phyloP scores from a whole-genome alignment of 2,113 vertebrate species.

The Salvelinus fontinalis region DNA sequence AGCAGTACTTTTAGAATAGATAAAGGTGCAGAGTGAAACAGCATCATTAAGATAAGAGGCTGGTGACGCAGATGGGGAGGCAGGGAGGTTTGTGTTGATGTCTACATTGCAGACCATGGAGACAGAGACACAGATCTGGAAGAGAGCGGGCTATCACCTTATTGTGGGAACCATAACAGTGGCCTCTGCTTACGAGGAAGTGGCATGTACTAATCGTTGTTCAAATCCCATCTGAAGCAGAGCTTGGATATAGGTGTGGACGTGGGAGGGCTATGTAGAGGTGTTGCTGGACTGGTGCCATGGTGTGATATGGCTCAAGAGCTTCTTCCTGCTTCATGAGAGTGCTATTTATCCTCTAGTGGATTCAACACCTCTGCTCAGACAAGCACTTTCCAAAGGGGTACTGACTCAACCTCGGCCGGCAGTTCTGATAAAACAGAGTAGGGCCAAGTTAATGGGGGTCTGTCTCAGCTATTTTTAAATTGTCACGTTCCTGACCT shows the following conservation, averaged over 20 bases:
- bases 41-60: background rate
- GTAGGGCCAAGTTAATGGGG: conserved; percentile 27
- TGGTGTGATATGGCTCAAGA: conserved; percentile 18
- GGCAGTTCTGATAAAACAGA: conserved; percentile 13
- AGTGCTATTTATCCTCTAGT: conserved; percentile 34
- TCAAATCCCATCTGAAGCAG: conserved; percentile 17
- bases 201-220: conserved; percentile 25
- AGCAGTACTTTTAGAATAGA: background rate
- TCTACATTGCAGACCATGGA: background rate
- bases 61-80: background rate
- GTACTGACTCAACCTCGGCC: conserved; percentile 1
- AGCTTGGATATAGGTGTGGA: conserved; percentile 1
- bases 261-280: background rate
- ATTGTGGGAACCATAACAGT: background rate
- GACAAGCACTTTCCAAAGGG: conserved; percentile 36
- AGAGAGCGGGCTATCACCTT: background rate
- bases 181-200: background rate
- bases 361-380: conserved; percentile 29
- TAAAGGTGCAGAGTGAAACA: background rate
- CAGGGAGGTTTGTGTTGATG: conserved; percentile 1
- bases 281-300: conserved; percentile 24
- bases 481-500: too few species aligned
- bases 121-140: background rate
- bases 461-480: conserved; percentile 24
- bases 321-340: conserved; percentile 16